Base-by-base conservation (phyloP, 1,140 invertebrate genomes). In the Sipha flava region DNA sequence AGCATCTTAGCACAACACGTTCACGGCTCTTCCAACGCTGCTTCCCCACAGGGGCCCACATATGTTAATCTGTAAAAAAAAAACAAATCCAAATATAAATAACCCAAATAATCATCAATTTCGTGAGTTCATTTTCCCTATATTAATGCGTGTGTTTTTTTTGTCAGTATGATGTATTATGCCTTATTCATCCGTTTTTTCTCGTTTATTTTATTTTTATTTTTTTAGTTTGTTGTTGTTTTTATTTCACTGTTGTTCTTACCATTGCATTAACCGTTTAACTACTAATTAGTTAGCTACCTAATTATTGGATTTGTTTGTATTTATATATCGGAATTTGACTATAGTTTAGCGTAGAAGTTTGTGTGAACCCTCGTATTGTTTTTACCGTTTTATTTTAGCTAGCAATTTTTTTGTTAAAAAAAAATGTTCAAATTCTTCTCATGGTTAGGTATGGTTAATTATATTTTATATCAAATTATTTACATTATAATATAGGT, bases 41-140 rank as follows among this genome's bases (percentile, higher is more conserved):
- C 92, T 86, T 93, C 93, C 84, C 92, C 93, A 83, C 93, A 94
- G 88, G 93, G 94, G 89, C 93, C 93, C 81, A 95, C 94, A 84
- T 95, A 95, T 89, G 94, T 95, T 86, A 95, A 95, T 91, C 92
- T 95, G 90, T 95, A 93, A 91, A 90, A 72, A 72, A 72, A 90
- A 89, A 89, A 88, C 72, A 80, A 66, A 43, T 79, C 72, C 72
- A 54, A 73, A 68, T 75, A 62, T 23, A 72, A 54, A 45, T 34
- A 79, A 23, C 43, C 54, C 59, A 54, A 66, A 81, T 57, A 72
- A 45, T 68, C 47, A 64, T 64, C 80, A 81, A 82, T 80, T 83
- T 82, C 81, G 82, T 84, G 83, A 83, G 83, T 83, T 81, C 52
- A 80, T 62, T 73, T 80, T 79, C 66, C 49, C 79, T 81, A 49